Evolutionary conservation across 2,888 invertebrate species (phyloP).

Genomic region (Acrobasis repandana): DNA sequence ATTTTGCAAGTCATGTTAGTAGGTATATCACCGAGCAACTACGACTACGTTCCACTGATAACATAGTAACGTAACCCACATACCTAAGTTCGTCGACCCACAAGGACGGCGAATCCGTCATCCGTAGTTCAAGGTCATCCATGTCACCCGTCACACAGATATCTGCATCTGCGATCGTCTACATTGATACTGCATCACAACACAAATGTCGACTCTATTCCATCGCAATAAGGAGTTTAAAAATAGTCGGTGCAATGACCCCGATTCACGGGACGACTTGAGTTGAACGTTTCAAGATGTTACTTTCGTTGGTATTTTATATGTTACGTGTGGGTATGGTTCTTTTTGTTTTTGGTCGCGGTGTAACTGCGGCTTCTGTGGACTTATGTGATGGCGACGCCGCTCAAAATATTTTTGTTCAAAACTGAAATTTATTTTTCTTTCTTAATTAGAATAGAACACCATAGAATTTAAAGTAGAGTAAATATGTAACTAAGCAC

Average conservation of each 20-base stretch:
- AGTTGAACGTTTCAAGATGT: constrained; percentile 56
- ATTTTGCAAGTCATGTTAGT: constrained; percentile 4
- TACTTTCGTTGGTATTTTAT: constrained; percentile 70
- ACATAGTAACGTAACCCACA: constrained; percentile 55
- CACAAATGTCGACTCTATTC: constrained; percentile 57
- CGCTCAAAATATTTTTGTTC: no score
- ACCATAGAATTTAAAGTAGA: no score
- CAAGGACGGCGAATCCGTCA: constrained; percentile 81
- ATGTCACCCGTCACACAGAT: constrained; percentile 65
- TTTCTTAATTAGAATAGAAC: no score
- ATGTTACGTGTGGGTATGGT: constrained; percentile 49
- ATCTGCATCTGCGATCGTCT: constrained; percentile 79
- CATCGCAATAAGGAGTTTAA: constrained; percentile 55
- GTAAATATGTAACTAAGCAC: no score
- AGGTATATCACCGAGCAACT: no score
- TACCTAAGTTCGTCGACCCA: constrained; percentile 66
- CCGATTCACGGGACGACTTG: constrained; percentile 47
- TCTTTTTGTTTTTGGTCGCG: constrained; percentile 32
- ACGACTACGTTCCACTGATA: constrained; percentile 9
- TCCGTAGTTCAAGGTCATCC: constrained; percentile 74
- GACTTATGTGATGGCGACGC: neutral
- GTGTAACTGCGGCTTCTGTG: constrained; percentile 6
- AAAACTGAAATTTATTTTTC: no score
- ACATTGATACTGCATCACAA: constrained; percentile 59
- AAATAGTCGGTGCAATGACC: constrained; percentile 74